Percentiles rank a stretch among this genome's conserved stretches.
Evolutionary conservation across 2,113 vertebrate species (phyloP).

Genomic region (Lophius piscatorius): DNA sequence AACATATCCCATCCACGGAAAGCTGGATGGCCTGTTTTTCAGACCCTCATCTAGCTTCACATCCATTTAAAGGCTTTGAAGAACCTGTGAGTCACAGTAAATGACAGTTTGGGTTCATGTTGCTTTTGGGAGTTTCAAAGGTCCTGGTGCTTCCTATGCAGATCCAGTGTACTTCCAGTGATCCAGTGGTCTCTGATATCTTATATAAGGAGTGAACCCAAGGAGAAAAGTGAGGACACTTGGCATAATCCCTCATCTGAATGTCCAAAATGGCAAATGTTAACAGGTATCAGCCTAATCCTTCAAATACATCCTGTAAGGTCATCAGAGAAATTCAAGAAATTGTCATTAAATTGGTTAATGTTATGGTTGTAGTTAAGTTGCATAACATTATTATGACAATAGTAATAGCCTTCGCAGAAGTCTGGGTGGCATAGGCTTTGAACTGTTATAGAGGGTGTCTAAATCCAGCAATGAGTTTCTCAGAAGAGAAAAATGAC

Average conservation of each 20-base stretch:
- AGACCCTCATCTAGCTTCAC: background rate
- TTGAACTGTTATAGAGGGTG: constrained; percentile 18
- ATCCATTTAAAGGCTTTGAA: too few relatives aligned
- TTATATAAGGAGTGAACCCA: constrained; percentile 24
- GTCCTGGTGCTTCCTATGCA: constrained; percentile 28
- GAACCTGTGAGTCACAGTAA: too few relatives aligned
- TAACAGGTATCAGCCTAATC: constrained; percentile 23
- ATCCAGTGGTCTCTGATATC: background rate
- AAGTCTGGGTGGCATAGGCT: constrained; percentile 21
- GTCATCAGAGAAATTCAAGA: background rate
- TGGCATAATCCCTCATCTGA: constrained; percentile 30
- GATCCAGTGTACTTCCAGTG: too few relatives aligned
- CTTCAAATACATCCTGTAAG: constrained; percentile 14
- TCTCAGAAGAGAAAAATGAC: constrained; percentile 34
- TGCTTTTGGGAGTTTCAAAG: too few relatives aligned
- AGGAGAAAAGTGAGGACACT: constrained; percentile 26
- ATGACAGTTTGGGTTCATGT: too few relatives aligned
- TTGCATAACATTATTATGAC: constrained; percentile 42
- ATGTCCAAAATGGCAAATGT: constrained; percentile 30
- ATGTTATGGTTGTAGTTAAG: constrained; percentile 16
- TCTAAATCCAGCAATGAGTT: constrained; percentile 50
- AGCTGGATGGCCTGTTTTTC: too few relatives aligned
- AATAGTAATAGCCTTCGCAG: constrained; percentile 33
- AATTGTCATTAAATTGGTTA: constrained; percentile 10
- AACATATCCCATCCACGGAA: too few relatives aligned